Conservation (phyloP, 2,888 invertebrate genomes). For the Sarcophaga caerulescens region DNA sequence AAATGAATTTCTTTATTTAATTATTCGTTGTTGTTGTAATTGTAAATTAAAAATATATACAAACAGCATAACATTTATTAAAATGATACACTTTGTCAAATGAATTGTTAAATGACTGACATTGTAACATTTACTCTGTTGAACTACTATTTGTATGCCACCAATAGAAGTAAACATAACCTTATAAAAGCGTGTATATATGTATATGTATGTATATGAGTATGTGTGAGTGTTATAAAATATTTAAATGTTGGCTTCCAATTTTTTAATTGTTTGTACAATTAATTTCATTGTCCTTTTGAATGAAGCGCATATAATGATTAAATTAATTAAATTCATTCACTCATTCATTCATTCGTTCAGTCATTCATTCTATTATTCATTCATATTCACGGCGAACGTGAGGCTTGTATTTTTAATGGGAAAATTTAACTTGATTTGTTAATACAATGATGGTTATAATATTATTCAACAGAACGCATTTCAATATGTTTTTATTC, state of each 20-base stretch:
- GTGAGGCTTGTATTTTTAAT: constrained; percentile 1
- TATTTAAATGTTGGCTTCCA: constrained; percentile 14
- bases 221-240: neutral
- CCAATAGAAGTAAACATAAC: no score
- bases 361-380: constrained; percentile 7
- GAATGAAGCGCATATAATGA: constrained; percentile 56
- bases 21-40: no score
- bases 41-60: no score
- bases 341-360: no score
- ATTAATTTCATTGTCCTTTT: constrained; percentile 57
- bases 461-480: neutral
- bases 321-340: constrained; percentile 56
- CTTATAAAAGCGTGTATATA: neutral
- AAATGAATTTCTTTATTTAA: no score
- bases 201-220: neutral
- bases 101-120: no score
- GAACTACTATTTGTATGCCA: neutral
- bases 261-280: constrained; percentile 54
- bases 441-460: neutral
- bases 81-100: no score
- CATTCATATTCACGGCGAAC: neutral
- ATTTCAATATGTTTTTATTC: constrained; percentile 14
- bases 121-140: neutral
- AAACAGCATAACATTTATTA: no score
- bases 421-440: constrained; percentile 14